These are phyloP conservation scores for Triops cancriformis DNA, from an alignment of 1,140 invertebrate genomes.

Conservation along the genomic window DNA sequence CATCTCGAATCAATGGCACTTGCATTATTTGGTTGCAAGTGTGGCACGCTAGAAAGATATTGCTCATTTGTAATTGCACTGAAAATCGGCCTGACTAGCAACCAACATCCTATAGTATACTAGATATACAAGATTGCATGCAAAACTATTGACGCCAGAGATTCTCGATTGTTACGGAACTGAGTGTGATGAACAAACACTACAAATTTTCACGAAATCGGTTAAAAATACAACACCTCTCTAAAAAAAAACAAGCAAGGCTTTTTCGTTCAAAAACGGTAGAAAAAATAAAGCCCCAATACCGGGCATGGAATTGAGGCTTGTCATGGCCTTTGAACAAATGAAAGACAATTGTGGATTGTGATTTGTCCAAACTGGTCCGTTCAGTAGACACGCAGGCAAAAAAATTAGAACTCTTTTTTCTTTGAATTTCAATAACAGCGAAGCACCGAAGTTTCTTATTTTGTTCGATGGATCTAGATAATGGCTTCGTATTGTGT, in stretches of 20 bases:
- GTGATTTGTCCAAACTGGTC: not conserved
- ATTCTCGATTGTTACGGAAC: constrained; percentile 7
- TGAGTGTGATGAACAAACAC: not conserved
- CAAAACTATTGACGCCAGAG: constrained; percentile 4
- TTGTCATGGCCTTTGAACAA: not conserved
- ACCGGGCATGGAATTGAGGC: not conserved
- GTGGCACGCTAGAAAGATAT: not conserved
- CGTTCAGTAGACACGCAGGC: not conserved
- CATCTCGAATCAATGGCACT: constrained; percentile 2
- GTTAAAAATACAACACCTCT: not conserved
- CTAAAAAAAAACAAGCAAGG: not conserved
- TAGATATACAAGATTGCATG: constrained; percentile 8
- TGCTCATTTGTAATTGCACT: constrained; percentile 3
- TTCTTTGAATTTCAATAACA: too few relatives aligned
- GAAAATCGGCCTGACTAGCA: constrained; percentile 9
- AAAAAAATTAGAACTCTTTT: too few relatives aligned
- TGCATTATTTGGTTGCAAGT: constrained; percentile 11
- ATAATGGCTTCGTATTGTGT: not conserved
- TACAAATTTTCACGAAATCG: not conserved
- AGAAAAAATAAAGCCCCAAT: not conserved
- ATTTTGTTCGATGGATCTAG: not conserved
- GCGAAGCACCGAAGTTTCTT: too few relatives aligned
- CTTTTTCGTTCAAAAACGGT: not conserved
- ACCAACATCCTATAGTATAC: not conserved
- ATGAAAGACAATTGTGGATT: constrained; percentile 12